phyloP scores from a whole-genome alignment of 2,888 invertebrate species.

The Gandaritis pyraliata region DNA sequence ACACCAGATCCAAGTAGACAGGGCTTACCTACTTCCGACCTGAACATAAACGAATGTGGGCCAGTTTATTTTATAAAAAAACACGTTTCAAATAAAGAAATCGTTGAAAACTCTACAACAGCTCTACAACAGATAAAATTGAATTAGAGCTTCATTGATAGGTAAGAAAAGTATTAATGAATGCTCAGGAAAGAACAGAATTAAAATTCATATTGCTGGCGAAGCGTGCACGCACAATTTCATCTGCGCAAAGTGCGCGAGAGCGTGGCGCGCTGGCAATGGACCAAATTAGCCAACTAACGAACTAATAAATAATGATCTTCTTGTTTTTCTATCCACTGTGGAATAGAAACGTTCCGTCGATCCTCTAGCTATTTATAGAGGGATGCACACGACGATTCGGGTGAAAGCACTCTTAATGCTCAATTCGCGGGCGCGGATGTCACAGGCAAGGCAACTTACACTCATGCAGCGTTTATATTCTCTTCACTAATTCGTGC shows the following conservation, averaged over 20 bases:
- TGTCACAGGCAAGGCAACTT: conserved; percentile 64
- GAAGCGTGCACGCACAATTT: conserved; percentile 73
- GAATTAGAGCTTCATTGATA: conserved; percentile 24
- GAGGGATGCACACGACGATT: conserved; percentile 77
- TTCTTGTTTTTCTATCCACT: conserved; percentile 82
- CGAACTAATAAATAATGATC: conserved; percentile 84
- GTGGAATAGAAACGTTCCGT: conserved; percentile 79
- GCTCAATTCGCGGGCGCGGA: conserved; percentile 71
- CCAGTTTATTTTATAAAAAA: background rate
- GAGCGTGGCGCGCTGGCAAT: conserved; percentile 81
- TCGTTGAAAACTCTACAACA: background rate
- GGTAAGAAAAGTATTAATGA: conserved; percentile 26
- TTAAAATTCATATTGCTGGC: conserved; percentile 60
- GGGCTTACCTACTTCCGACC: conserved; percentile 2
- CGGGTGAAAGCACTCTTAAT: conserved; percentile 83
- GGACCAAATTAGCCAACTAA: conserved; percentile 84
- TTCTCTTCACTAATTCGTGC: conserved; percentile 72
- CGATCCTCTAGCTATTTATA: conserved; percentile 77
- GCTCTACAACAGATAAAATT: conserved; percentile 9
- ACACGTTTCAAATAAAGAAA: conserved; percentile 7
- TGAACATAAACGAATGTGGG: conserved; percentile 13
- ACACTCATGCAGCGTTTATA: conserved; percentile 65
- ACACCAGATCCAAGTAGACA: conserved; percentile 20
- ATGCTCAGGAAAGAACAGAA: conserved; percentile 52
- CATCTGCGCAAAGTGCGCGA: conserved; percentile 72